Base-by-base conservation (phyloP, 2,888 invertebrate genomes). In the Hypercompe scribonia region DNA sequence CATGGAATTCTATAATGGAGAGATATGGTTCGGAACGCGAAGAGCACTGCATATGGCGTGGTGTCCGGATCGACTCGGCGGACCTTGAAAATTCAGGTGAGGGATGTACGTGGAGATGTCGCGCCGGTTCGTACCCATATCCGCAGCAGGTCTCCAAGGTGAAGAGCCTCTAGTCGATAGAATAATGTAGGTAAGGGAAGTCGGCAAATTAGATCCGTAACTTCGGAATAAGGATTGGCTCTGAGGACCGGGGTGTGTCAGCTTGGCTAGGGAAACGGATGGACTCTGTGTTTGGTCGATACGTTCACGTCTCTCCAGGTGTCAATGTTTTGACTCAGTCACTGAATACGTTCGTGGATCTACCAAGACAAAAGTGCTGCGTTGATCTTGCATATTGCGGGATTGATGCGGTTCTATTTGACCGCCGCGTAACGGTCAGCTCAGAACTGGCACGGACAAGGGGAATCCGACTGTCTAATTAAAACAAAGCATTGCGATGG, bases 61-160 rank as follows among this genome's bases (percentile, higher is more conserved):
- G 86, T 89, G 90, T 90, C 90, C 86, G 89, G 89, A 87, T 86
- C 76, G 86, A 89, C 87, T 89, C 88, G 86, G 87, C 86, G 90
- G 90, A 89, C 88, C 90, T 90, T 90, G 89, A 90, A 90, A 90
- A 90, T 89, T 89, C 86, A 89, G 89, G 89, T 87, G 87, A 86
- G 86, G 89, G 87, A 88, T 88, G 86, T 86, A 90, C 89, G 81
- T 87, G 86, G 86, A 91, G 84, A 87, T 87, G 85, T 91, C 89
- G 87, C 89, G 89, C 89, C 87, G 90, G 87, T 86, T 96, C 96
- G 96, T 97, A 97, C 97, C 96, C 96, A 97, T 96, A 97, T 96
- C 97, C 96, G 97, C 97, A 97, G 96, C 97, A 97, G 97, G 97
- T 97, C 96, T 97, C 97, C 97, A 96, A 97, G 97, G 96, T 96